A percentile compares a stretch with the other conserved stretches of the same genome.
phyloP scores from a whole-genome alignment of 2,888 invertebrate species.

The Tetragonula carbonaria region DNA sequence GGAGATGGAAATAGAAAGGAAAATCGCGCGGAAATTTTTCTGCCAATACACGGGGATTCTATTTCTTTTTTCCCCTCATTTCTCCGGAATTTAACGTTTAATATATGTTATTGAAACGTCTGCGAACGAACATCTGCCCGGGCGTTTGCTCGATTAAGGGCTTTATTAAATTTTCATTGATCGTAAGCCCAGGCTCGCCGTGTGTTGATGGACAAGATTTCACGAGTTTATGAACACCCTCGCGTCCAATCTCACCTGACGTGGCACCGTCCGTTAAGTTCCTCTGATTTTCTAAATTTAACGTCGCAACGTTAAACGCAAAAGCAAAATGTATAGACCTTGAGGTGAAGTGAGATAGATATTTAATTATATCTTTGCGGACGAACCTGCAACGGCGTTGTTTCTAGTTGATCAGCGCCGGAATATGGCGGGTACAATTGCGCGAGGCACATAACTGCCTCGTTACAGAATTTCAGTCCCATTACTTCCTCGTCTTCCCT shows the following conservation, averaged over 20 bases:
- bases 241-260: not conserved
- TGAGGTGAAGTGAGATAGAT: not conserved
- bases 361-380: constrained; percentile 57
- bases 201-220: constrained; percentile 10
- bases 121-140: not conserved
- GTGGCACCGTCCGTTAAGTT: not conserved
- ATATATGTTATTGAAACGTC: constrained; percentile 13
- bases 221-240: constrained; percentile 18
- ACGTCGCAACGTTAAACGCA: not conserved
- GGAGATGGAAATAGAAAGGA: not conserved
- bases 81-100: constrained; percentile 13
- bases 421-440: constrained; percentile 91
- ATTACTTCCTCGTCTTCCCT: constrained; percentile 99
- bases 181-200: not conserved
- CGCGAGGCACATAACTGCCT: constrained; percentile 96
- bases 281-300: not conserved
- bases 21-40: not conserved
- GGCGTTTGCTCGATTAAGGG: not conserved
- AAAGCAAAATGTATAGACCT: not conserved
- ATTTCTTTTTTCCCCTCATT: constrained; percentile 1
- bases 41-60: too few species aligned
- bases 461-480: constrained; percentile 99
- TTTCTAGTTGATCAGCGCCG: constrained; percentile 85
- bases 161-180: constrained; percentile 53
- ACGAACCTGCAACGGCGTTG: constrained; percentile 91